phyloP scores from a whole-genome alignment of 2,113 vertebrate genomes.

The Ovis canadensis region DNA sequence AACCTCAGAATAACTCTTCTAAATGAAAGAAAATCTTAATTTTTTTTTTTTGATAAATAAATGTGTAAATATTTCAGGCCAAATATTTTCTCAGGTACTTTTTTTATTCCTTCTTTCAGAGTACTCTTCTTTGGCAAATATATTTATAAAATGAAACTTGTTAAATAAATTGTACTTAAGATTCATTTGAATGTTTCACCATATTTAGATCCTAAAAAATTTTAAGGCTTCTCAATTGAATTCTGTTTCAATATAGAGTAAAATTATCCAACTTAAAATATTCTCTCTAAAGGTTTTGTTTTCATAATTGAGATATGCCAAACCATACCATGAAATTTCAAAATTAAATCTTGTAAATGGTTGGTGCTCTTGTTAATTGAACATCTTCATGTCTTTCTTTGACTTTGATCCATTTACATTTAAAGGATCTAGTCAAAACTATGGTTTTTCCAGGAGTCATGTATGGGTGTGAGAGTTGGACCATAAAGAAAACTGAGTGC shows the following conservation, averaged over 20 bases:
- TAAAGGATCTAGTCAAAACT: neutral
- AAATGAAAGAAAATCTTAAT: neutral
- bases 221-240: conserved; percentile 21
- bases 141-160: neutral
- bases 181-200: neutral
- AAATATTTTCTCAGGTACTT: conserved; percentile 18
- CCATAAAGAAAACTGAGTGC: neutral
- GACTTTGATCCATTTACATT: conserved; percentile 18
- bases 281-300: neutral
- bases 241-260: conserved; percentile 23
- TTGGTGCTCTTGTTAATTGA: neutral
- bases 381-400: neutral
- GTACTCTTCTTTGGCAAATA: conserved; percentile 18
- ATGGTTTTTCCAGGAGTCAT: neutral
- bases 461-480: neutral
- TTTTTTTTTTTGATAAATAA: neutral
- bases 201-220: conserved; percentile 42
- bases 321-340: neutral
- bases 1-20: neutral
- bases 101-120: conserved; percentile 23
- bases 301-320: neutral
- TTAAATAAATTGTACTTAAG: conserved; percentile 32
- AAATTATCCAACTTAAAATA: conserved; percentile 47
- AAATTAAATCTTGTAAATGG: neutral
- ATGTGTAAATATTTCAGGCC: conserved; percentile 12